phyloP scores from a whole-genome alignment of 2,113 vertebrate genomes.

The Aspiorhynchus laticeps region DNA sequence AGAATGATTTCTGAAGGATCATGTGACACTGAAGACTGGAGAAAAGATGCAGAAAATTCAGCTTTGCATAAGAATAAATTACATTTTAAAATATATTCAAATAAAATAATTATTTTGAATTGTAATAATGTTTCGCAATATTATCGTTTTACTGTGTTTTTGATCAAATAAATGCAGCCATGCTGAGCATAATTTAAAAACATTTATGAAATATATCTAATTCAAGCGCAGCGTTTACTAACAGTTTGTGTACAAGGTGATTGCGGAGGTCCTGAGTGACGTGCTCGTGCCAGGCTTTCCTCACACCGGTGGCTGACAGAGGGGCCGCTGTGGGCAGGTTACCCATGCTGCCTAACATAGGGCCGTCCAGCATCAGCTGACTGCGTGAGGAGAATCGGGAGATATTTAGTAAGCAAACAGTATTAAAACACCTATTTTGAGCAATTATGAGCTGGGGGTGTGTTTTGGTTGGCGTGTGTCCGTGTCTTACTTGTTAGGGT shows the following conservation, averaged over 20 bases:
- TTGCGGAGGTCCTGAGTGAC: conserved; percentile 99
- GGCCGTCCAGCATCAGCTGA: conserved; percentile 88
- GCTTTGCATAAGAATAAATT: neutral
- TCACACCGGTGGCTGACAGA: conserved; percentile 87
- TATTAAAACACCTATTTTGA: neutral
- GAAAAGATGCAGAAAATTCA: neutral
- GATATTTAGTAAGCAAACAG: neutral
- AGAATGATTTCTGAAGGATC: neutral
- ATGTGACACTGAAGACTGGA: neutral
- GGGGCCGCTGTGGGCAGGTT: conserved; percentile 91
- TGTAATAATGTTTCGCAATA: neutral
- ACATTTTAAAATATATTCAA: too few species aligned
- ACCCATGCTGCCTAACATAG: conserved; percentile 83
- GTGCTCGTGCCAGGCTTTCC: conserved; percentile 98
- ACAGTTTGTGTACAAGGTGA: conserved; percentile 99
- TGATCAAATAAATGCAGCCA: neutral
- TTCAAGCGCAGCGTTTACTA: conserved; percentile 62
- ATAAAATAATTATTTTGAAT: neutral
- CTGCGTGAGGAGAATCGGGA: conserved; percentile 65
- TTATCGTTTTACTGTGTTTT: neutral
- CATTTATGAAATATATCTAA: neutral
- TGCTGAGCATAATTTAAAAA: neutral
- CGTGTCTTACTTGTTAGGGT: conserved; percentile 84
- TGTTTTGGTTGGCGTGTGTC: neutral
- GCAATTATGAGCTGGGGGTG: neutral